Evolutionary conservation across 2,888 invertebrate genomes (phyloP).

Genomic region (Mamestra brassicae): DNA sequence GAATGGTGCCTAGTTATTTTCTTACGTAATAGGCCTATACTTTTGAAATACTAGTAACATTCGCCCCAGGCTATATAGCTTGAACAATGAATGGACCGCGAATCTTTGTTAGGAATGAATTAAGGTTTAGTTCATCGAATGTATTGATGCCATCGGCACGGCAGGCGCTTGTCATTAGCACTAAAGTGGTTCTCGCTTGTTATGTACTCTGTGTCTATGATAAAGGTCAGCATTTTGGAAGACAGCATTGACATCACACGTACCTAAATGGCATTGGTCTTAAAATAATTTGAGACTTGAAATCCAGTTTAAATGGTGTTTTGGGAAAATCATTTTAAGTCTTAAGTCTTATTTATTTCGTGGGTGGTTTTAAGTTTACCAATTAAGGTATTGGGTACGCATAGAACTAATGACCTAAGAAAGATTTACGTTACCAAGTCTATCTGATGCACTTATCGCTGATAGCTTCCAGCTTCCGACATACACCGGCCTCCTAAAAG

Average conservation of each 20-base stretch:
- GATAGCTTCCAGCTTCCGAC: conserved; percentile 19
- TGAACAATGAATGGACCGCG: conserved; percentile 30
- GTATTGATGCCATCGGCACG: conserved; percentile 23
- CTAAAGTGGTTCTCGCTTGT: conserved; percentile 11
- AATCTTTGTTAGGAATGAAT: conserved; percentile 35
- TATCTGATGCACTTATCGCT: conserved; percentile 8
- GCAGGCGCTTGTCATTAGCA: conserved; percentile 12
- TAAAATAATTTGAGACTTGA: conserved; percentile 20
- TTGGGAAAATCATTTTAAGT: neutral
- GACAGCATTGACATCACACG: neutral
- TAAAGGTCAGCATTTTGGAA: conserved; percentile 22
- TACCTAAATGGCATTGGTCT: neutral
- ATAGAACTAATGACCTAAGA: neutral
- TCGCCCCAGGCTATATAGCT: conserved; percentile 15
- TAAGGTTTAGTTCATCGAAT: conserved; percentile 22
- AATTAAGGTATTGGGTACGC: neutral
- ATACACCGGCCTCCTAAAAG: conserved; percentile 25
- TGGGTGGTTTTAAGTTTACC: neutral
- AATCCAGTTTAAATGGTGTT: neutral
- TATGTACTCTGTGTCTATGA: conserved; percentile 5
- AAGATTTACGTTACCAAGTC: conserved; percentile 9
- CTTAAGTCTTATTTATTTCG: too few relatives aligned
- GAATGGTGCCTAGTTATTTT: neutral
- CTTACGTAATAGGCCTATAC: conserved; percentile 2
- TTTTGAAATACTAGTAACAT: conserved; percentile 29